These are phyloP conservation scores for Phymorhynchus buccinoides DNA, from an alignment of 1,140 invertebrate species.

Conservation along the genomic window DNA sequence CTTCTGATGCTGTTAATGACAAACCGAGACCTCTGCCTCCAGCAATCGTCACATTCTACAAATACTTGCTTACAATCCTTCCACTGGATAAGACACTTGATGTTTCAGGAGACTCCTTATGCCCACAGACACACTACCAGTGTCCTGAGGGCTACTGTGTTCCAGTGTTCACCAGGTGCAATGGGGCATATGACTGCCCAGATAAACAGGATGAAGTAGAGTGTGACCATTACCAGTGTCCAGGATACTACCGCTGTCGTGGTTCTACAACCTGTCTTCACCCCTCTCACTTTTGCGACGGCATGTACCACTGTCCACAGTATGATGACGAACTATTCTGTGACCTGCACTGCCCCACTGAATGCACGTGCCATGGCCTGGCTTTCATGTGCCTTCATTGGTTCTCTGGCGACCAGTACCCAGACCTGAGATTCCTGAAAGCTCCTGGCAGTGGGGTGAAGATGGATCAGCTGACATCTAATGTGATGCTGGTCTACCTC, in stretches of 20 bases:
- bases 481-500: neutral
- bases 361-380: conserved; percentile 29
- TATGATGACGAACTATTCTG: conserved; percentile 41
- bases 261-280: conserved; percentile 26
- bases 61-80: too few species aligned
- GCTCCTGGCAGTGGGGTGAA: neutral
- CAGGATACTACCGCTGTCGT: conserved; percentile 34
- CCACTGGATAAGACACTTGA: too few species aligned
- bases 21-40: too few species aligned
- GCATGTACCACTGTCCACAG: conserved; percentile 32
- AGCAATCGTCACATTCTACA: too few species aligned
- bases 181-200: conserved; percentile 18
- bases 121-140: conserved; percentile 21
- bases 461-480: neutral
- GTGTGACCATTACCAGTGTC: conserved; percentile 30
- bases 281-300: conserved; percentile 27
- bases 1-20: too few species aligned
- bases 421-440: neutral
- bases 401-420: neutral
- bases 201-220: conserved; percentile 1
- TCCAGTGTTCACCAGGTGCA: conserved; percentile 14
- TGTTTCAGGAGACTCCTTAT: too few species aligned
- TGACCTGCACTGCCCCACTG: conserved; percentile 46
- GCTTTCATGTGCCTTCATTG: conserved; percentile 3
- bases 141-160: neutral